Base-by-base conservation (phyloP, 2,113 vertebrate species). In the Caretta caretta region DNA sequence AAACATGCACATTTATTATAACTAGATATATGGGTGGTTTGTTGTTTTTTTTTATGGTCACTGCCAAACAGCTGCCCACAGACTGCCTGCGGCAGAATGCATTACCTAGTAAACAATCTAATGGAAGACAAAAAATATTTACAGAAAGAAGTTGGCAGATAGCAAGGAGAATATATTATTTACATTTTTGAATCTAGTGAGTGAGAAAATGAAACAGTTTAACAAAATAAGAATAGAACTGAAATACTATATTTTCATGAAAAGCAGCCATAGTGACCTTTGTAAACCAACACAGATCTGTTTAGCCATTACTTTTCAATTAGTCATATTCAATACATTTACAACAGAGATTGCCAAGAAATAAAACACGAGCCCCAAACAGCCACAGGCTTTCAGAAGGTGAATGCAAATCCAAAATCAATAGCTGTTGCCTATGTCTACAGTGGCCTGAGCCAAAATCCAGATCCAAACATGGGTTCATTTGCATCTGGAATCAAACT, bases 201-300 rank as follows among this genome's bases (percentile, higher is more conserved):
- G 11, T 24, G 76, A n/a, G 53, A 91, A 91, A 94, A 90, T 13
- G 5, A 42, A 50, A 5, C 93, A 86, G 29, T 38, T 93, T 86
- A 97, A 90, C 20, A 90, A 89, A 83, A 72, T 76, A 65, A 10
- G 81, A 88, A 76, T 90, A 92, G 92, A 86, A 75, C 42, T 80
- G 50, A 62, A 91, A 57, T 27, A 48, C 49, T 49, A 11, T 8
- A 75, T 91, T 57, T 86, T 72, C 38, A 1, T 2, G 4, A 3
- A 65, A 1, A 42, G 69, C 69, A 75, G 38, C 69, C 22, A 20
- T 38, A 75, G 72, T 90, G 53, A 42, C 25, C 9, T 92, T 86
- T 48, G 25, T 79, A 50, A 93, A 2, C 11, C 78, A 65, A 88
- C 92, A 62, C 8, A 48, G 35, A 90, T 93, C 53, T 29, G n/a